Evolutionary conservation across 2,888 invertebrate species (phyloP).

Genomic region (Cantharis nigra): DNA sequence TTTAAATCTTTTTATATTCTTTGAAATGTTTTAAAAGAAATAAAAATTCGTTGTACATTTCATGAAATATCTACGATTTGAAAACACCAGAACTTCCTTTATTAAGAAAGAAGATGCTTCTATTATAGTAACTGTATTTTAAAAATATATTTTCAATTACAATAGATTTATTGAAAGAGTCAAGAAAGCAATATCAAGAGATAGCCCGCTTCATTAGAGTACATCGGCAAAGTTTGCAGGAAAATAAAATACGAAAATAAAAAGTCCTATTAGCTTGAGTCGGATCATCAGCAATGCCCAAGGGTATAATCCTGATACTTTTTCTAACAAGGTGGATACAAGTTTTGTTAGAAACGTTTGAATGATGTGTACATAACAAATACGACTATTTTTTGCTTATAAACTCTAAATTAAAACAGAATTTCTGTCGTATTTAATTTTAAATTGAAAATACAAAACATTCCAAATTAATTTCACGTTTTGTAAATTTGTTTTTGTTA

Average conservation of each 20-base stretch:
- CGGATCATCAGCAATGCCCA: slow-evolving; percentile 34
- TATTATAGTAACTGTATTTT: not conserved
- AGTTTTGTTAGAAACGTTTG: slow-evolving; percentile 9
- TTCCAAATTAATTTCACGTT: not conserved
- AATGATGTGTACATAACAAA: slow-evolving; percentile 10
- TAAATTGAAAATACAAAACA: not conserved
- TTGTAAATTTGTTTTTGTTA: not conserved
- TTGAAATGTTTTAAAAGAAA: not conserved
- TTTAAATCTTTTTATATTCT: slow-evolving; percentile 11
- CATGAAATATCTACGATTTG: not conserved
- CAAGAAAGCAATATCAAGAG: slow-evolving; percentile 11
- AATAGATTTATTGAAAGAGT: slow-evolving; percentile 4
- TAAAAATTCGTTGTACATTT: not conserved
- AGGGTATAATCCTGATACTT: slow-evolving; percentile 31
- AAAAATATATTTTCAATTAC: slow-evolving; percentile 1
- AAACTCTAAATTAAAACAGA: not conserved
- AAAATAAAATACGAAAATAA: slow-evolving; percentile 33
- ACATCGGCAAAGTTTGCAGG: slow-evolving; percentile 21
- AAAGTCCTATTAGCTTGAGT: slow-evolving; percentile 35
- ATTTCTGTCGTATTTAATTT: not conserved
- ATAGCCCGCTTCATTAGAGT: slow-evolving; percentile 21
- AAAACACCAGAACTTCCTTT: not conserved
- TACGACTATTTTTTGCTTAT: slow-evolving; percentile 12
- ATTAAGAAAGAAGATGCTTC: not conserved
- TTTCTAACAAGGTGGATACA: slow-evolving; percentile 31